These are phyloP conservation scores for Tetrax tetrax DNA, from an alignment of 2,113 vertebrate species.

Conservation along the genomic window DNA sequence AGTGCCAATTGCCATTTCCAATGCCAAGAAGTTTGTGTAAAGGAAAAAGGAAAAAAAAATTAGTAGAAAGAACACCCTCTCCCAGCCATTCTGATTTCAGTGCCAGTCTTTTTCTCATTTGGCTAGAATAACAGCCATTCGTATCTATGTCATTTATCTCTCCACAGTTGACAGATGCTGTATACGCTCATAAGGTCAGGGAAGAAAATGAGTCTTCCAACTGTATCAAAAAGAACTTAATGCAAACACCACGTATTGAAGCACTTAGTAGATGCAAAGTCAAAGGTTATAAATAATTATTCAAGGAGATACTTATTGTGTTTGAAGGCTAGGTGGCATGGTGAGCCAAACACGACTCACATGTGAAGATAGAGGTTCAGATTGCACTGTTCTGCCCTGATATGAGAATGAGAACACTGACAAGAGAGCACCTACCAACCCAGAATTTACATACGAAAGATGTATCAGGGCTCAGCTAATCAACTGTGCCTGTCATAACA, in stretches of 20 bases:
- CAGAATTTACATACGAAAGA: background rate
- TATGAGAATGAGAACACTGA: background rate
- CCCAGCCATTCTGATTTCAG: background rate
- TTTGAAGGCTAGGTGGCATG: background rate
- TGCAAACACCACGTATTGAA: background rate
- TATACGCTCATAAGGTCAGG: background rate
- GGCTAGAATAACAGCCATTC: background rate
- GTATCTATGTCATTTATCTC: background rate
- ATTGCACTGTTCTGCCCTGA: accelerated
- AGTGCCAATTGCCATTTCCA: background rate
- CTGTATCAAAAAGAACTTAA: background rate
- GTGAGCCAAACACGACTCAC: background rate
- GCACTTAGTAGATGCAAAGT: background rate
- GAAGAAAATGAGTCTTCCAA: background rate
- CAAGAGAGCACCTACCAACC: background rate
- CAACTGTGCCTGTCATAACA: background rate
- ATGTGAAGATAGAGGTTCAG: background rate
- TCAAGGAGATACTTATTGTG: background rate
- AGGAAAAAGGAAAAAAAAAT: background rate
- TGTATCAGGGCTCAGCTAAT: background rate
- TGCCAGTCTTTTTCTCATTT: background rate
- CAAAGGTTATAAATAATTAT: background rate
- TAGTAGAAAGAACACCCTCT: background rate
- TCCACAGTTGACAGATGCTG: background rate
- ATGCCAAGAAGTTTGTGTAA: background rate